Evolutionary conservation across 2,797 vertebrate species (phyloP).

Genomic region (Glyptemys insculpta): DNA sequence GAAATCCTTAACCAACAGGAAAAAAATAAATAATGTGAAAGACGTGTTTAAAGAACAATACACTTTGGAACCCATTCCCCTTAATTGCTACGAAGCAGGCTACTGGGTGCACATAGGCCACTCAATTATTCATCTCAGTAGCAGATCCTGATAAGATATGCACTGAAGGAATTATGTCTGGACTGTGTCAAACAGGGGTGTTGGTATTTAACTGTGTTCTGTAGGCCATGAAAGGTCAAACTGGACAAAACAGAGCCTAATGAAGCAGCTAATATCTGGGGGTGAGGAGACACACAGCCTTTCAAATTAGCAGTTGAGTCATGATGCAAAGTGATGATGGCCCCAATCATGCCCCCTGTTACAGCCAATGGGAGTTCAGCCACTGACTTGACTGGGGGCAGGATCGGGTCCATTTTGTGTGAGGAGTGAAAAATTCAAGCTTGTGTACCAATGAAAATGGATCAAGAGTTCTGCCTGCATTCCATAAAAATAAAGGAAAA

Average conservation of each 20-base stretch:
- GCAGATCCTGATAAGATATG: conserved; percentile 26
- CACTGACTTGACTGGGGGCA: neutral
- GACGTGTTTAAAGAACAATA: neutral
- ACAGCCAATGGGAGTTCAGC: fast-evolving
- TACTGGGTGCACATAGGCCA: neutral
- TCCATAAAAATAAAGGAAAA: conserved; percentile 28
- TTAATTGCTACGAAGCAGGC: neutral
- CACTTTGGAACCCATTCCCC: neutral
- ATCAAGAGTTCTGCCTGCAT: neutral
- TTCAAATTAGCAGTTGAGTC: conserved; percentile 36
- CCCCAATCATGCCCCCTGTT: fast-evolving
- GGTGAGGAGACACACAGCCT: conserved; percentile 57
- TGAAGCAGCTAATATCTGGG: conserved; percentile 59
- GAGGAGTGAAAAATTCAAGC: conserved; percentile 19
- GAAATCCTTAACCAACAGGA: neutral
- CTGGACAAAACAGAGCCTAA: conserved; percentile 55
- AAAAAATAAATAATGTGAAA: fast-evolving
- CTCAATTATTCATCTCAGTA: neutral
- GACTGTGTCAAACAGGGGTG: conserved; percentile 51
- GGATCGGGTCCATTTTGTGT: neutral
- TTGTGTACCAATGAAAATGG: conserved; percentile 23
- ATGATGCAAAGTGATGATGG: conserved; percentile 10
- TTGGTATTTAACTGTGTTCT: conserved; percentile 72
- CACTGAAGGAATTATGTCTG: conserved; percentile 62
- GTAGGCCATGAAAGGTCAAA: conserved; percentile 74